Evolutionary conservation across 2,888 invertebrate species (phyloP), one percentile per base, ranked within the genome.

Genomic region (Agrotis exclamationis): DNA sequence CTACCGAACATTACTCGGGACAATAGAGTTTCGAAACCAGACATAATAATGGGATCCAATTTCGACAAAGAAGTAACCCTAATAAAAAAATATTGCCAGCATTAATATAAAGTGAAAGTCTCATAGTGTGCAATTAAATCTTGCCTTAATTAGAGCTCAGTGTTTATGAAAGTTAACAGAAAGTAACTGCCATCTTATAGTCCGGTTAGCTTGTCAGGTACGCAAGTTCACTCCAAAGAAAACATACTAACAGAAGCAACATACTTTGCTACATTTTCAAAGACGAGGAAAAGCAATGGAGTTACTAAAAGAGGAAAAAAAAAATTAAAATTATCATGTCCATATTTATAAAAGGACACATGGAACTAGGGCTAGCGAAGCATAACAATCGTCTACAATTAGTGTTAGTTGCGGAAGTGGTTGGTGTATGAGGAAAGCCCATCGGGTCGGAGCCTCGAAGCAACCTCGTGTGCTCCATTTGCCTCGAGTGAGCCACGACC

Each of bases 351-450:
- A 88, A 85, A 89, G 90, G 88, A 86, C 83, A 79, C 70, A 70
- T 83, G 66, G 73, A 84, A 76, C 85, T 85, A 83, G 81, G 73
- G 79, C 84, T 85, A 84, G 83, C 80, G 70, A 71, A 70, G 89
- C 87, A 90, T 90, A 86, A 89, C 86, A 91, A 91, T 91, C 74
- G 86, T 80, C 71, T 68, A 79, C 81, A 80, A 86, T 88, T 89
- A 88, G 89, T 87, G 82, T 86, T 82, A 86, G 56, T 1, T 33
- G 33, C 89, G 92, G 92, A 92, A 92, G 89, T 83, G 58, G 63
- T 20, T 57, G 72, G 76, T 84, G 53, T 70, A 90, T 89, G 88
- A 94, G 94, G 94, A 94, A 95, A 94, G 93, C 86, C 90, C 88
- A 87, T 70, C 79, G 70, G 60, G 76, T 54, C 62, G 69, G 74